A percentile compares a stretch with the other conserved stretches of the same genome.
Evolutionary conservation across 1,140 invertebrate genomes (phyloP).

Genomic region (Drosophila punjabiensis): DNA sequence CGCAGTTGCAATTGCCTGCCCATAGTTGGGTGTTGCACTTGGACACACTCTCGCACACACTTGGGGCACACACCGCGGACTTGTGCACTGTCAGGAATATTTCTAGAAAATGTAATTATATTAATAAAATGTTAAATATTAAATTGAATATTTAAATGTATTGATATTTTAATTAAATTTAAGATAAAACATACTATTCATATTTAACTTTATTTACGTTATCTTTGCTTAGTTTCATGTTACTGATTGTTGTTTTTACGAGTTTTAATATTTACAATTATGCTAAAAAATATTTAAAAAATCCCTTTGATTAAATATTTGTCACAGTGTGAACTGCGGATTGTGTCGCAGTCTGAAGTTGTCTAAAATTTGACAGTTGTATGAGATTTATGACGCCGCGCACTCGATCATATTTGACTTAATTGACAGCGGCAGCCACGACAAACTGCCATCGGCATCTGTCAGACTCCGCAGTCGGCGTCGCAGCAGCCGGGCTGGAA

Average conservation of each 20-base stretch:
- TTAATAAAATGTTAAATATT: no score
- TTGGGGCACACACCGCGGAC: conserved; percentile 1
- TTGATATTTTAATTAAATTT: no score
- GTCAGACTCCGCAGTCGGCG: conserved; percentile 23
- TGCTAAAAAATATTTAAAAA: not conserved
- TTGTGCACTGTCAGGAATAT: not conserved
- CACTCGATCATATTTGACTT: conserved; percentile 83
- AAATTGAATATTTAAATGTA: no score
- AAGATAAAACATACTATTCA: no score
- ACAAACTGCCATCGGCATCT: conserved; percentile 75
- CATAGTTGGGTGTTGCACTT: conserved; percentile 51
- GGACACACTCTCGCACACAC: conserved; percentile 34
- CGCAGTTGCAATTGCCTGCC: conserved; percentile 39
- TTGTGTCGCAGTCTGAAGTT: conserved; percentile 63
- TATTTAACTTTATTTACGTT: no score
- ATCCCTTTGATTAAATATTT: not conserved
- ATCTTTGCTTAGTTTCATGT: no score
- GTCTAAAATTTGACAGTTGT: conserved; percentile 82
- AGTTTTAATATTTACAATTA: no score
- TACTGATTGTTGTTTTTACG: no score
- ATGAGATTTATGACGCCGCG: conserved; percentile 80
- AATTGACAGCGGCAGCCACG: conserved; percentile 81
- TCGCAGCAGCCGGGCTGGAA: conserved; percentile 15
- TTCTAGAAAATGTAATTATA: not conserved
- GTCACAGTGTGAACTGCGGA: conserved; percentile 21